Base-by-base conservation (phyloP, 2,797 vertebrate species). In the Propithecus deckenii region DNA sequence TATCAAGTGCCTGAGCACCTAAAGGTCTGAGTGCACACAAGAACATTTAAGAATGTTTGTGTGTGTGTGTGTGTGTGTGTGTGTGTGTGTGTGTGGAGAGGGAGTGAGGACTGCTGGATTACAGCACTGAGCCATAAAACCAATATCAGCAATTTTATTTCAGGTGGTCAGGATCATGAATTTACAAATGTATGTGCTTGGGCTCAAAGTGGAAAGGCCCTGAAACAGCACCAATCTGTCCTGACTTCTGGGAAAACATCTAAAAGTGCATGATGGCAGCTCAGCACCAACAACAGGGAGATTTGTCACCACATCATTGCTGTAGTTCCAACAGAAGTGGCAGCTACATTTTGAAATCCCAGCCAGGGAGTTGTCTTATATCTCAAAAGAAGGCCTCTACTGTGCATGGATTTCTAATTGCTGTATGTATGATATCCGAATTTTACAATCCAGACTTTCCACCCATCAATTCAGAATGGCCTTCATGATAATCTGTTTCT, bases 401-500 rank as follows among this genome's bases (percentile, higher is more conserved):
- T 59, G n/a, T 4, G 41, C 35, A 89, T 23, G 5, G 5, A 55
- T 20, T 86, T 87, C 87, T 81, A 87, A 94, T 65, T 76, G 38
- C 55, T 63, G 18, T 0, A 17, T 61, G 10, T 55, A 9, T 5
- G 13, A 48, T 30, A 74, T 18, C 48, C 90, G 32, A 84, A 79
- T 38, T 71, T 28, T 5, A 79, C 46, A 83, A 52, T 14, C 32
- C 57, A 88, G 57, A 85, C 43, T 48, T 43, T 23, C 35, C 30
- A 89, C 14, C 35, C n/a, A 91, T 25, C 20, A 41, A 81, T 74
- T 78, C 43, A 23, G 52, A 90, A 86, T 23, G 74, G 17, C 71
- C 65, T 93, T 96, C 57, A 32, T 7, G 43, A 83, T 55, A 30
- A 57, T 46, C 41, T 50, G 23, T 80, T 89, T 83, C 92, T 87